Evolutionary conservation across 2,113 vertebrate species (phyloP).

Genomic region (Hypomesus transpacificus): DNA sequence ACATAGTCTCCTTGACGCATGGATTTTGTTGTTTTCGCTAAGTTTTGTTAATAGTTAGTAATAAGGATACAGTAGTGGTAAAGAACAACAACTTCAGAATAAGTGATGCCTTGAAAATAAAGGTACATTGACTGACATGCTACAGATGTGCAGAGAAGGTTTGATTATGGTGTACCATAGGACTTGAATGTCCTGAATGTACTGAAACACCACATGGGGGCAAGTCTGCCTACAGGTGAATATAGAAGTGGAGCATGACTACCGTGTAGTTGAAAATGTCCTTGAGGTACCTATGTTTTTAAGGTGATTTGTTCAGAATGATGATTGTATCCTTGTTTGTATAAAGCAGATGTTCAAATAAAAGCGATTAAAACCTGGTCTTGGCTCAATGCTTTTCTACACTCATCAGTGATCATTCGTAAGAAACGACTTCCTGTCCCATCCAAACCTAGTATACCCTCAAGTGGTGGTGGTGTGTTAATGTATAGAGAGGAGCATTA

Average conservation of each 20-base stretch:
- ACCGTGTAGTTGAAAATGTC: constrained; percentile 69
- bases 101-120: constrained; percentile 55
- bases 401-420: constrained; percentile 1
- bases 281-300: constrained; percentile 61
- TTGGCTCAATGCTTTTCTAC: constrained; percentile 30
- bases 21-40: constrained; percentile 40
- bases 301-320: constrained; percentile 56
- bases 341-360: constrained; percentile 66
- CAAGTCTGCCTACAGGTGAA: constrained; percentile 8
- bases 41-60: constrained; percentile 41
- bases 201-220: constrained; percentile 15
- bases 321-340: constrained; percentile 43
- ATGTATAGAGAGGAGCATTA: too few species aligned
- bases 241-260: constrained; percentile 46
- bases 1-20: constrained; percentile 26
- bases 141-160: constrained; percentile 49
- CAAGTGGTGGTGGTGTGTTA: too few species aligned
- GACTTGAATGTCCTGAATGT: constrained; percentile 23
- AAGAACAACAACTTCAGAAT: constrained; percentile 11
- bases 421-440: background rate
- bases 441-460: background rate
- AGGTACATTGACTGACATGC: constrained; percentile 60
- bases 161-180: constrained; percentile 12
- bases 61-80: constrained; percentile 29
- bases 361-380: constrained; percentile 53